phyloP scores from a whole-genome alignment of 2,113 vertebrate species.

The Tauraco erythrolophus region DNA sequence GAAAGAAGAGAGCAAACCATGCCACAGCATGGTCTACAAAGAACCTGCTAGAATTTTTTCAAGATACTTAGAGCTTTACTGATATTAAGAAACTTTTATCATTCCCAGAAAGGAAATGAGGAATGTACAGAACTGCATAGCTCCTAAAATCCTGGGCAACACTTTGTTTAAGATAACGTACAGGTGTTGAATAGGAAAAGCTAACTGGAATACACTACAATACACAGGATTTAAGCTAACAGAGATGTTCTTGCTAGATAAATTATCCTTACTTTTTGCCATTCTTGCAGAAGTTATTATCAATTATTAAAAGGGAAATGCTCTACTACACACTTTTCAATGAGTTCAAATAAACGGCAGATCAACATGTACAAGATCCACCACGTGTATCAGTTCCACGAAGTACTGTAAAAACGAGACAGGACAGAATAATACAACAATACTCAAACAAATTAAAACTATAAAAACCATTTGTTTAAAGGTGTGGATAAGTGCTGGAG shows the following conservation, averaged over 20 bases:
- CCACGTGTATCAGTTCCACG: not conserved
- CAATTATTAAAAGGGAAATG: not conserved
- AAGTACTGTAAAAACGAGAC: not conserved
- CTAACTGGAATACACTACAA: not conserved
- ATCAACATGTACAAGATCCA: not conserved
- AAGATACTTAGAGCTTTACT: not conserved
- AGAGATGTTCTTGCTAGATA: not conserved
- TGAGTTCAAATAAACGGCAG: not conserved
- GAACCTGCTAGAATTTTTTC: not conserved
- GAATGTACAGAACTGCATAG: not conserved
- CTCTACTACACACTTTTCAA: not conserved
- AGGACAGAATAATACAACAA: not conserved
- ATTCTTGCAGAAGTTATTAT: not conserved
- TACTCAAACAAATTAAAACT: not conserved
- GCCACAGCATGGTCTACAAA: not conserved
- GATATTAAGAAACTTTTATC: not conserved
- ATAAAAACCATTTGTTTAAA: not conserved
- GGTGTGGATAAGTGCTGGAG: not conserved
- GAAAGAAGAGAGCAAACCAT: not conserved
- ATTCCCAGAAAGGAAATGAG: not conserved
- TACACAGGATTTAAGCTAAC: not conserved
- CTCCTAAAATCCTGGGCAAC: not conserved
- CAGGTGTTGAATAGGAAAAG: not conserved
- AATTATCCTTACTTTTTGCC: not conserved
- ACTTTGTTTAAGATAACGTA: not conserved